Evolutionary conservation across 2,797 vertebrate species (phyloP).

Genomic region (Poecilia wingei): DNA sequence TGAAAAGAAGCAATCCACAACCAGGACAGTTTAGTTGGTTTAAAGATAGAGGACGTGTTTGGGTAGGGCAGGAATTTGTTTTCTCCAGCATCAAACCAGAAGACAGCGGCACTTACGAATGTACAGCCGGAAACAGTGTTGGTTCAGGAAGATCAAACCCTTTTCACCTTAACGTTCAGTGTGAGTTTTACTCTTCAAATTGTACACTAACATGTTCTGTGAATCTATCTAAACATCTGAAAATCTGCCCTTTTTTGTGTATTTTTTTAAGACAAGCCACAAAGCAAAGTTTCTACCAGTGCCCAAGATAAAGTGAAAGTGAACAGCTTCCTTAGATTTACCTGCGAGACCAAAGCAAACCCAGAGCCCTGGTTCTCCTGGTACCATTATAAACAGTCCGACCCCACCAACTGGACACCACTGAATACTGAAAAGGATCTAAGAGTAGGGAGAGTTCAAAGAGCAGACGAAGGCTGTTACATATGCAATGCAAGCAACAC

Average conservation of each 20-base stretch:
- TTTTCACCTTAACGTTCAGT: slow-evolving; percentile 11
- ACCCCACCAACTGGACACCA: rapidly evolving
- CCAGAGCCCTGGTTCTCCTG: slow-evolving; percentile 45
- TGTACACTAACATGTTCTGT: not conserved
- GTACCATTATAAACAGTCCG: slow-evolving; percentile 19
- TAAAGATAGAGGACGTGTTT: rapidly evolving
- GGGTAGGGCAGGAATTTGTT: rapidly evolving
- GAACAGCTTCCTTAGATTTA: rapidly evolving
- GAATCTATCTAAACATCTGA: not conserved
- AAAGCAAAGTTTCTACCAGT: rapidly evolving
- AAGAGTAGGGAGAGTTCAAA: rapidly evolving
- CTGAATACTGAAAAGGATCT: rapidly evolving
- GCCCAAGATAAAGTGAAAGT: slow-evolving; percentile 9
- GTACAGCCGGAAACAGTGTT: slow-evolving; percentile 5
- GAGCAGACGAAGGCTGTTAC: slow-evolving; percentile 58
- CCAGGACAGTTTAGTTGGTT: rapidly evolving
- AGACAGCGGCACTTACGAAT: slow-evolving; percentile 37
- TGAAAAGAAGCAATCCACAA: slow-evolving; percentile 44
- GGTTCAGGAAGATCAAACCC: rapidly evolving
- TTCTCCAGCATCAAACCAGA: rapidly evolving
- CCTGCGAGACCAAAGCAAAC: slow-evolving; percentile 44
- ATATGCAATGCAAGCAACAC: slow-evolving; percentile 52
- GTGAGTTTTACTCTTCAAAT: slow-evolving; percentile 57
- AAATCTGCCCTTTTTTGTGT: not conserved
- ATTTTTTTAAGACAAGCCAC: slow-evolving; percentile 61